phyloP scores from a whole-genome alignment of 2,888 invertebrate species.

The Apamea crenata region DNA sequence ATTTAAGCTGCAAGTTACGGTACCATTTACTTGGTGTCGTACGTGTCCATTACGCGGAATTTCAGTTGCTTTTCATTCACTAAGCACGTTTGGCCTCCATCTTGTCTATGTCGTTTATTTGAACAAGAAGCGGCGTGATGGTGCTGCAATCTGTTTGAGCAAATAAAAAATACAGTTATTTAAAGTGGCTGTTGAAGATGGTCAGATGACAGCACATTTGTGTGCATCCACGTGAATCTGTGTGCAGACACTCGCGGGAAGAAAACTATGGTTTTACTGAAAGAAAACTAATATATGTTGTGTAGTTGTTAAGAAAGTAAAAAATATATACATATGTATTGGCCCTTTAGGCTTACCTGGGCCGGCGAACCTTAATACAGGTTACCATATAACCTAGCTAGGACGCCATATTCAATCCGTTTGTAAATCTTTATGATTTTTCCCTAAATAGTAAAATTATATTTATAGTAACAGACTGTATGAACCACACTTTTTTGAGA shows the following conservation, averaged over 20 bases:
- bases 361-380: no score
- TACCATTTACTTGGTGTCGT: constrained; percentile 39
- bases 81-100: constrained; percentile 96
- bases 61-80: constrained; percentile 92
- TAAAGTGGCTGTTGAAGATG: background rate
- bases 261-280: background rate
- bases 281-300: background rate
- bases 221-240: background rate
- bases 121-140: constrained; percentile 95
- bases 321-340: no score
- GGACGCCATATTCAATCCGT: no score
- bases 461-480: no score
- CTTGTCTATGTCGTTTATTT: constrained; percentile 98
- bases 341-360: no score
- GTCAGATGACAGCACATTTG: background rate
- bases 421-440: no score
- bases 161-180: constrained; percentile 46
- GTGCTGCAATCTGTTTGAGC: constrained; percentile 72
- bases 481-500: no score
- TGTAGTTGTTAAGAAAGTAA: background rate
- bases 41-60: constrained; percentile 92
- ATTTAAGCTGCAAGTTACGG: background rate
- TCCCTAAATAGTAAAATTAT: no score
- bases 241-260: background rate
- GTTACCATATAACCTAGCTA: no score